Conservation (phyloP, 2,888 invertebrate species). For the Hoplodrina blanda region DNA sequence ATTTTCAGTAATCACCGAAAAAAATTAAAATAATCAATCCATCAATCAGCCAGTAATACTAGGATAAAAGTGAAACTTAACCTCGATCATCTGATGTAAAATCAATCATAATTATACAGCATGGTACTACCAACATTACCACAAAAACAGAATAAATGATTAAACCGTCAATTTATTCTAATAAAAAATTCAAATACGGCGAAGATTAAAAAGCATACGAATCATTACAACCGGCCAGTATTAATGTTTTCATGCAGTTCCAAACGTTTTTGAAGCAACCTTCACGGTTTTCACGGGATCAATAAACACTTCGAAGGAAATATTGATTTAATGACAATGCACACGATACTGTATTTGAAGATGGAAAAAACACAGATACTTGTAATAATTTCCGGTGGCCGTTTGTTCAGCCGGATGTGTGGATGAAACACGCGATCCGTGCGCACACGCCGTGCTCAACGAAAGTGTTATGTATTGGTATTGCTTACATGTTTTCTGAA, state of each 20-base stretch:
- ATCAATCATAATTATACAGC: constrained; percentile 6
- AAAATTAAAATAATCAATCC: not conserved
- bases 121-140: not conserved
- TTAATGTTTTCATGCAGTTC: constrained; percentile 28
- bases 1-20: no score
- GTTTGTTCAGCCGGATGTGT: constrained; percentile 53
- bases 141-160: not conserved
- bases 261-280: constrained; percentile 37
- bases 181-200: not conserved
- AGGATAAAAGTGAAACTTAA: constrained; percentile 4
- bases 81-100: not conserved
- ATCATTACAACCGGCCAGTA: constrained; percentile 17
- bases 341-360: constrained; percentile 50
- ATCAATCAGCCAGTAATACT: not conserved
- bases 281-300: constrained; percentile 50
- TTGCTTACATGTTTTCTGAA: constrained; percentile 46
- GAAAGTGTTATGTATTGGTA: constrained; percentile 64
- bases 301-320: constrained; percentile 30
- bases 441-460: constrained; percentile 59
- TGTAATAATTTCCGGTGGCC: constrained; percentile 54
- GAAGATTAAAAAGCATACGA: not conserved
- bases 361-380: constrained; percentile 37
- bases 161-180: not conserved
- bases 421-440: constrained; percentile 60
- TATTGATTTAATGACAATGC: constrained; percentile 51